Conservation (phyloP, 2,888 invertebrate species). For the Drosophila fungiperda region DNA sequence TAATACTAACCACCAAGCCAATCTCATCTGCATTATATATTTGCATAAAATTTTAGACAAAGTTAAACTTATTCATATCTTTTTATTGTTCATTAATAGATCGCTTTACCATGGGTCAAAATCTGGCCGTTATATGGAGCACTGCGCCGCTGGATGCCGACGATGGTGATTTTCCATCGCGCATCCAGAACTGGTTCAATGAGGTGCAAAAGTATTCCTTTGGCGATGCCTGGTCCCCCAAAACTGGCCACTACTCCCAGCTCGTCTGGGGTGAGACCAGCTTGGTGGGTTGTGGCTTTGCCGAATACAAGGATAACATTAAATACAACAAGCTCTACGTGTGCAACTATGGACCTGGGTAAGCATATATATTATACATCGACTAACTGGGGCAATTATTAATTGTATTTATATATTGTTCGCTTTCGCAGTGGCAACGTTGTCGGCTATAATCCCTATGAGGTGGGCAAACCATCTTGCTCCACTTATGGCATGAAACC, state of each 20-base stretch:
- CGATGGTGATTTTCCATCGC: slow-evolving; percentile 90
- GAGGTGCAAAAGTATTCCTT: slow-evolving; percentile 90
- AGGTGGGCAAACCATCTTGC: slow-evolving; percentile 91
- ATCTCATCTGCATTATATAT: background rate
- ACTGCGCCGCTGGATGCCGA: slow-evolving; percentile 87
- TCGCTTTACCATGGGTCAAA: slow-evolving; percentile 94
- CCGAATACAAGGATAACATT: slow-evolving; percentile 91
- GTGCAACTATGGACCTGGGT: slow-evolving; percentile 94
- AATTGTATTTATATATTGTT: background rate
- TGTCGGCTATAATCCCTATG: slow-evolving; percentile 91
- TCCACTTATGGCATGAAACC: slow-evolving; percentile 89
- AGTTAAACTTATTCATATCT: background rate
- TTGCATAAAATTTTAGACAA: background rate
- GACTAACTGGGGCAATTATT: background rate
- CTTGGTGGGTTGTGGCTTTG: slow-evolving; percentile 94
- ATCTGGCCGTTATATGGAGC: slow-evolving; percentile 93
- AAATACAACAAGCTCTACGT: slow-evolving; percentile 94
- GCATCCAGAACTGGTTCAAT: slow-evolving; percentile 92
- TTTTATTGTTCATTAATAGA: slow-evolving; percentile 81
- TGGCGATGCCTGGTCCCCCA: slow-evolving; percentile 88
- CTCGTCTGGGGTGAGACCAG: slow-evolving; percentile 95
- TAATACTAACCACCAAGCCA: slow-evolving; percentile 67
- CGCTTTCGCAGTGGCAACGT: slow-evolving; percentile 89
- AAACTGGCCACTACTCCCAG: slow-evolving; percentile 95
- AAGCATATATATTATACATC: slow-evolving; percentile 60